Base-by-base conservation (phyloP, 2,113 vertebrate genomes). In the Callionymus lyra region DNA sequence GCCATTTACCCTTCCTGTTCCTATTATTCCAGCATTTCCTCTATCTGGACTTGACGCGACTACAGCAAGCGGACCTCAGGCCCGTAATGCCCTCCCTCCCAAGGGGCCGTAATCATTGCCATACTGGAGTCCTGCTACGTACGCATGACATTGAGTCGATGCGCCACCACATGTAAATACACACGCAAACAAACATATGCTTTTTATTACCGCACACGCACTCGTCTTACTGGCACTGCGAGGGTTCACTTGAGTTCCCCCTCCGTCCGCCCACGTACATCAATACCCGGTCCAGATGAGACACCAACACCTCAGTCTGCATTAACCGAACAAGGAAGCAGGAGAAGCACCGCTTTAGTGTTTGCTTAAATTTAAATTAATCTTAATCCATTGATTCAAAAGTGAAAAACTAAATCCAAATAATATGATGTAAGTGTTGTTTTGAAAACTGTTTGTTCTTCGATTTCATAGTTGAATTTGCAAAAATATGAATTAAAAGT, bases 1-100 rank as follows among this genome's bases (percentile, higher is more conserved):
- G 73, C 81, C 75, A 82, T 85, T 88, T 88, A 75, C 57, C 81
- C 84, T 87, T 90, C 80, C 81, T 82, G 76, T 83, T 86, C 79
- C 77, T 82, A 84, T 84, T 86, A 83, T 82, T 85, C 69, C 64
- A 82, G 77, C 79, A 63, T 88, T 89, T 87, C 84, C 78, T 86
- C 80, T 85, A 79, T 82, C 86, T 88, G 47, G 53, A 75, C 71
- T 74, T 74, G 54, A 79, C 72, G 68, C 64, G 43, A 66, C 74
- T 73, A 54, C 63, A 55, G 63, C 61, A 4, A 69, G 53, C 53
- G 51, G 51, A 76, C 72, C 52, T 49, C 39, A 31, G 58, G 39
- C 42, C 65, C 31, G 50, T 70, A 68, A 42, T 50, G 41, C 48
- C 70, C 66, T 51, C 60, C 72, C 74, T 75, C 70, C 70, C 69